Evolutionary conservation across 2,797 vertebrate genomes (phyloP), one percentile per base, ranked within the genome.

Genomic region (Tokudaia tokunoshimensis): DNA sequence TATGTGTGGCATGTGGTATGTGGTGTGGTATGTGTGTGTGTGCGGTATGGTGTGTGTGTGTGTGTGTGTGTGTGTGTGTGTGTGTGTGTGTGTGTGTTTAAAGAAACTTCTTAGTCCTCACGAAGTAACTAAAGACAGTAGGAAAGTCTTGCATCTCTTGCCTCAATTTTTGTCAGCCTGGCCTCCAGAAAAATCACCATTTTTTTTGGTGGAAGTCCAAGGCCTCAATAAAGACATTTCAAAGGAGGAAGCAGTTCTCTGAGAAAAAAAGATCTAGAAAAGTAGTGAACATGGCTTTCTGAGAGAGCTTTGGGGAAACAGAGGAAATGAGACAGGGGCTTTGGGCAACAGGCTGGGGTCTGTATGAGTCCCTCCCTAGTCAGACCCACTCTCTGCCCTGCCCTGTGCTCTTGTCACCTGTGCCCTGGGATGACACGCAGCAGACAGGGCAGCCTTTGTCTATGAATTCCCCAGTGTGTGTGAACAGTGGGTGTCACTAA

Each of bases 341-440:
- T 19, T 17, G 12, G 74, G 44, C 17, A 50, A 26, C 17, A 14
- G 24, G 37, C 85, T 41, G 72, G 44, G 1, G 29, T 22, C 31
- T 65, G 41, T 20, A 19, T 81, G 59, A 81, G 34, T 65, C 4
- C 1, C 14, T 31, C 82, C 29, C 41, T 26, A 37, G 26, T 0
- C 41, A 74, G 63, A 15, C 20, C 34, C 2, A 5, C 47, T 47
- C 22, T 52, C 80, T 37, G 17, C 15, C 10, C 4, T 7, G 26
- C 20, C 65, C 74, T 52, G 4, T 26, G n/a, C 22, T 14, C 31
- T 34, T 34, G 65, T 17, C 65, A 67, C 65, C 79, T 44, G 3
- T 31, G n/a, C 22, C 55, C 83, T 0, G 0, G 17, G 5, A 63
- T 20, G 57, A 31, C 37, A 52, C 10, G 12, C 22, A 0, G 0